Percentiles rank a stretch among this genome's conserved stretches.
phyloP scores from a whole-genome alignment of 2,797 vertebrate species.

The Amblyopsis hoosieri region DNA sequence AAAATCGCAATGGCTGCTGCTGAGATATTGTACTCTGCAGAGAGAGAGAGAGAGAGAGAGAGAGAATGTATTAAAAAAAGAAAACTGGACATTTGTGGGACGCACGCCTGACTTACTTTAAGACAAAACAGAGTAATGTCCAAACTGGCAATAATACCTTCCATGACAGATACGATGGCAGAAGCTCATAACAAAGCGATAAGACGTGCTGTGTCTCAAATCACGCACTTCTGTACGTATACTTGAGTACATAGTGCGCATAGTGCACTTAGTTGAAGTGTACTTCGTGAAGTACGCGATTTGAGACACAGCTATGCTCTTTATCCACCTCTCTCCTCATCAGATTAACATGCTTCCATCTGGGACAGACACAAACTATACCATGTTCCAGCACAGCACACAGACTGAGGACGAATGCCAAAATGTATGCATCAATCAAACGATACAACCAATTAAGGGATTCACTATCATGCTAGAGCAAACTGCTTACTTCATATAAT shows the following conservation, averaged over 20 bases:
- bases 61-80: neutral
- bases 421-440: neutral
- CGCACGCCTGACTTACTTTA: slow-evolving; percentile 27
- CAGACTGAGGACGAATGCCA: slow-evolving; percentile 10
- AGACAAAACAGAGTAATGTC: slow-evolving; percentile 53
- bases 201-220: slow-evolving; percentile 2
- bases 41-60: neutral
- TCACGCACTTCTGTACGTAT: too few relatives aligned
- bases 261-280: too few relatives aligned
- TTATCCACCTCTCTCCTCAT: slow-evolving; percentile 23
- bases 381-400: slow-evolving; percentile 21
- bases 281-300: too few relatives aligned
- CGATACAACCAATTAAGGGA: too few relatives aligned
- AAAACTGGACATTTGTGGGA: neutral
- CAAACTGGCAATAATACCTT: slow-evolving; percentile 40
- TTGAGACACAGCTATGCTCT: slow-evolving; percentile 2
- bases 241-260: too few relatives aligned
- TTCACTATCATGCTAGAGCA: too few relatives aligned
- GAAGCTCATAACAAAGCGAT: slow-evolving; percentile 38
- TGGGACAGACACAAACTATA: slow-evolving; percentile 39
- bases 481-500: too few relatives aligned
- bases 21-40: slow-evolving; percentile 93
- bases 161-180: slow-evolving; percentile 52
- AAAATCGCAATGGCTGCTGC: slow-evolving; percentile 94
- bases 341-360: slow-evolving; percentile 33